These are phyloP conservation scores for Ephydatia muelleri DNA, from an alignment of 37 sponge, comb jelly and placozoan species.

Conservation along the genomic window DNA sequence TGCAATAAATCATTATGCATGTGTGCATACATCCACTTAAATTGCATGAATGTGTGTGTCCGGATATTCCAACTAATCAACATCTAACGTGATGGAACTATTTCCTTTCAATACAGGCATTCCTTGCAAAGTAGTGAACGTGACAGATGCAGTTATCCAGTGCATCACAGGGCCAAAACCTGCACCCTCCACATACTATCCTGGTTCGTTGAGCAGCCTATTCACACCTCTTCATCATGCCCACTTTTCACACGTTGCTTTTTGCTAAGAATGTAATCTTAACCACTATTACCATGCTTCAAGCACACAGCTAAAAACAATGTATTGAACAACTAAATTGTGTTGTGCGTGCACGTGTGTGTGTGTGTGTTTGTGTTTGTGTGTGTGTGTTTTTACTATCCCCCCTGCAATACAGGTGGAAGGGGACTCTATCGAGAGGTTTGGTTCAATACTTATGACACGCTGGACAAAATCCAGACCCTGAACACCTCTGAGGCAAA, in stretches of 20 bases:
- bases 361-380: not conserved
- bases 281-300: too few relatives aligned
- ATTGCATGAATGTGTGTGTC: too few relatives aligned
- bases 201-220: slow-evolving; percentile 34
- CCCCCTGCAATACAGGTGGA: slow-evolving; percentile 33
- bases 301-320: not conserved
- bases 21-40: too few relatives aligned
- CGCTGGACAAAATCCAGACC: not conserved
- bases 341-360: not conserved
- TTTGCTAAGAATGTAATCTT: too few relatives aligned
- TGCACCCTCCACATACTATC: slow-evolving; percentile 20
- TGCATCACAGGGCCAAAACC: slow-evolving; percentile 63
- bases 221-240: not conserved
- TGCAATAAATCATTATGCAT: too few relatives aligned
- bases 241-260: too few relatives aligned
- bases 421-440: slow-evolving; percentile 63
- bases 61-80: too few relatives aligned
- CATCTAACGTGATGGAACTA: not conserved
- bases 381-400: not conserved
- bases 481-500: not conserved
- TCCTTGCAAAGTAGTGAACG: slow-evolving; percentile 58
- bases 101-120: slow-evolving; percentile 34
- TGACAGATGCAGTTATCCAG: slow-evolving; percentile 48
- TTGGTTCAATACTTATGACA: not conserved
- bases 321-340: not conserved